Evolutionary conservation across 2,113 vertebrate species (phyloP), one percentile per base, ranked within the genome.

Genomic region (Notarius quadriscutis): DNA sequence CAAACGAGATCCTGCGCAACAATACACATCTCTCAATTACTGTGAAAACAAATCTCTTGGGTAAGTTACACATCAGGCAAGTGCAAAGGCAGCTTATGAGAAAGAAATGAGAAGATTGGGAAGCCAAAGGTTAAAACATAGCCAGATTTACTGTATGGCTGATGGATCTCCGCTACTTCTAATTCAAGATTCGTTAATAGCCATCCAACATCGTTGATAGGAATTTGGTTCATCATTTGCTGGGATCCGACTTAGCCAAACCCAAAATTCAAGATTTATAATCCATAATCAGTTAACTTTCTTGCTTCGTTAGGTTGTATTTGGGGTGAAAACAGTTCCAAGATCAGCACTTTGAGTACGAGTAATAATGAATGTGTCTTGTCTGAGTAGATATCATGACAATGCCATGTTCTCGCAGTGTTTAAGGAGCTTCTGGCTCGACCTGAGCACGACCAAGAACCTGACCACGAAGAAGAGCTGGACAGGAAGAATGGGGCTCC

Each of bases 31-130:
- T 99, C 91, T 99, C 98, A 86, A 98, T 99, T 96, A 99, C 98
- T 97, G 98, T 99, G 97, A 99, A 99, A 97, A 99, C 98, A 67
- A 99, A 99, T 90, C 96, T 99, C 89, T 96, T 99, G 94, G 98
- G 98, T 99, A 94, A 88, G 89, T 15, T 58, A 67, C n/a, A 71
- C 22, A 69, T 7, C 51, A 55, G 20, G 78, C 51, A 55, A 34
- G 78, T 5, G 10, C 5, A 17, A 20, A 53, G n/a, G 6, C 0
- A 17, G 4, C 6, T 27, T 79, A 14, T 22, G 20, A 25, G 41
- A 75, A 75, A 50, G 72, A 25, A 20, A 48, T 71, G 14, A 22
- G 1, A 53, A 51, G 17, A 72, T 27, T 12, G 25, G 63, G 2
- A 69, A 15, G 27, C 5, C 27, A 48, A 48, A 20, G 17, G 69